Percentiles rank a stretch among this genome's conserved stretches.
phyloP scores from a whole-genome alignment of 2,113 vertebrate species.

The Syngnathus floridae region DNA sequence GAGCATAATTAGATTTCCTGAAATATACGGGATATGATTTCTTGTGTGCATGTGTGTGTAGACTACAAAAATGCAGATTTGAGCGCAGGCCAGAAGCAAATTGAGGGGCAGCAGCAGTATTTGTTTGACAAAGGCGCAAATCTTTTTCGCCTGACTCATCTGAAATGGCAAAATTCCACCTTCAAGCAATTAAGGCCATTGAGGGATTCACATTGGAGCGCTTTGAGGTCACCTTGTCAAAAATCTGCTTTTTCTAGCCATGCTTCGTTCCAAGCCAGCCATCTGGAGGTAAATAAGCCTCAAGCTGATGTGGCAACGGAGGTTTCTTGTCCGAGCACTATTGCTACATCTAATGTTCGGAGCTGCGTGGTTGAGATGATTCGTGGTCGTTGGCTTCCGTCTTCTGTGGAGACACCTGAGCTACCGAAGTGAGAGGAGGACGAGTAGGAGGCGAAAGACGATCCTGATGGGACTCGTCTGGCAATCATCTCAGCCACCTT shows the following conservation, averaged over 20 bases:
- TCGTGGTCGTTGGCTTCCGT: not conserved
- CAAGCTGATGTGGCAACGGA: not conserved
- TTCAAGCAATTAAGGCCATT: conserved; percentile 4
- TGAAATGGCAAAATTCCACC: conserved; percentile 1
- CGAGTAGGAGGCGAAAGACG: not conserved
- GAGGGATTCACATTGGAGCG: not conserved
- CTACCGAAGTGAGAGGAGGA: not conserved
- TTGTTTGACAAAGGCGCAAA: not conserved
- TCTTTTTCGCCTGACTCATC: conserved; percentile 5
- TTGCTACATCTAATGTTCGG: not conserved
- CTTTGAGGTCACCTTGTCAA: not conserved
- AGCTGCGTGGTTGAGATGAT: not conserved
- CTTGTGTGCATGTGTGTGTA: not conserved
- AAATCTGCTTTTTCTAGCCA: not conserved
- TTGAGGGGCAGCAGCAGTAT: not conserved
- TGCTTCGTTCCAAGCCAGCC: not conserved
- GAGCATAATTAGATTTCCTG: not conserved
- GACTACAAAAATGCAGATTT: not conserved
- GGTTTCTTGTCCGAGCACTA: not conserved
- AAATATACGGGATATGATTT: not conserved
- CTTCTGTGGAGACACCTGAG: not conserved
- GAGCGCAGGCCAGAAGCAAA: not conserved
- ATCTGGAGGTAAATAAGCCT: not conserved
- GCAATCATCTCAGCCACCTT: conserved; percentile 4
- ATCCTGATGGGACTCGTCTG: not conserved